Evolutionary conservation across 1,140 invertebrate genomes (phyloP), one percentile per base, ranked within the genome.

Genomic region (Achatina immaculata): DNA sequence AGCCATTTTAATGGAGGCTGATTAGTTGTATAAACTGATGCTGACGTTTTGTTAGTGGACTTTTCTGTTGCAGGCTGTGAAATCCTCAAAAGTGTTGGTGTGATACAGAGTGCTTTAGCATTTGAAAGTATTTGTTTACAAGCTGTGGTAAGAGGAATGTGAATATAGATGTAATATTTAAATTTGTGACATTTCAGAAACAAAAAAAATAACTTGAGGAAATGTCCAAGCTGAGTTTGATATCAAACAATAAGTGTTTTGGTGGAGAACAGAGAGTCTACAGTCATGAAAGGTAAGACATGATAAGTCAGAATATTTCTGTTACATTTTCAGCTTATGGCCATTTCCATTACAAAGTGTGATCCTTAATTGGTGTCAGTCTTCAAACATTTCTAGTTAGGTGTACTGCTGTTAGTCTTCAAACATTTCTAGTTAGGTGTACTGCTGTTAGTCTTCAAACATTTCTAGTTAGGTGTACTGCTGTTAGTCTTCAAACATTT

Each of bases 191-290:
- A 31, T 68, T 68, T 14, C 38, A 36, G 31, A 9, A 68, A 40
- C 31, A 36, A 14, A 4, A 34, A 31, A 11, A 11, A 51, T 51
- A 72, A 77, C 76, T 65, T 42, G 34, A 73, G 24, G 69, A 28
- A 65, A 76, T 76, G 48, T 43, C 72, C 14, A 73, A 75, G 34
- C 48, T 80, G 19, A 80, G 55, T 38, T n/a, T 80, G 4, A 86
- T 89, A 40, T 88, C 89, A 4, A 85, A 66, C 36, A 89, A 86
- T 72, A 91, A 90, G 82, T 85, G 85, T 78, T 97, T 96, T 92
- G 95, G 94, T 72, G 96, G 96, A 38, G 94, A 92, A 86, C 96
- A 97, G 90, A 96, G 96, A 89, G 94, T 98, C 0, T 98, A 94
- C 89, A 94, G 94, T 9, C 96, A 98, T 92, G 93, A 94, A 78